Evolutionary conservation across 2,797 vertebrate genomes (phyloP).

Genomic region (Cyclura pinguis): DNA sequence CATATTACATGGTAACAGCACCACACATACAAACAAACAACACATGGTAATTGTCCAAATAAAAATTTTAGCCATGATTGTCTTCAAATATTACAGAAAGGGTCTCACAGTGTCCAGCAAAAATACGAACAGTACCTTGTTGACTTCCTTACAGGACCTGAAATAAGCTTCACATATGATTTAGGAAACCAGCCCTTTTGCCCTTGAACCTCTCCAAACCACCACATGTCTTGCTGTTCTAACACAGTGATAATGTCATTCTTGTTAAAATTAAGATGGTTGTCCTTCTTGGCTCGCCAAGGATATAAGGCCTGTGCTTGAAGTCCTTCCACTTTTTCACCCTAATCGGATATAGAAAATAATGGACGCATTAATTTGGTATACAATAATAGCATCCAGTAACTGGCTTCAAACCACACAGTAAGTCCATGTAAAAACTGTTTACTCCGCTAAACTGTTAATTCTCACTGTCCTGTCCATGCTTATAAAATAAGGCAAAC

Average conservation of each 20-base stretch:
- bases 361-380: background rate
- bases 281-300: slow-evolving; percentile 98
- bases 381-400: background rate
- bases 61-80: background rate
- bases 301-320: slow-evolving; percentile 98
- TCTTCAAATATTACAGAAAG: background rate
- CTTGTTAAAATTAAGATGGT: slow-evolving; percentile 99
- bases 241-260: slow-evolving; percentile 95
- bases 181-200: slow-evolving; percentile 99
- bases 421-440: background rate
- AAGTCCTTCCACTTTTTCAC: slow-evolving; percentile 97
- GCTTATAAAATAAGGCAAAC: background rate
- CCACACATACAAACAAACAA: background rate
- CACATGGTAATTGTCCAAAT: background rate
- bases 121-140: slow-evolving; percentile 84
- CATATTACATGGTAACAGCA: background rate
- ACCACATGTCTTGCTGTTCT: slow-evolving; percentile 99
- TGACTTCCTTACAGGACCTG: slow-evolving; percentile 86
- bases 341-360: slow-evolving; percentile 77
- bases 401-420: background rate
- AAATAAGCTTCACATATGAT: slow-evolving; percentile 98
- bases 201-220: slow-evolving; percentile 96
- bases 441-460: background rate
- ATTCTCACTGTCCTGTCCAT: background rate
- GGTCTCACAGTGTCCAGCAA: background rate